A percentile compares a stretch with the other conserved stretches of the same genome.
These are phyloP conservation scores for Hippopotamyrus pictus DNA, from an alignment of 2,797 vertebrate genomes.

Conservation along the genomic window DNA sequence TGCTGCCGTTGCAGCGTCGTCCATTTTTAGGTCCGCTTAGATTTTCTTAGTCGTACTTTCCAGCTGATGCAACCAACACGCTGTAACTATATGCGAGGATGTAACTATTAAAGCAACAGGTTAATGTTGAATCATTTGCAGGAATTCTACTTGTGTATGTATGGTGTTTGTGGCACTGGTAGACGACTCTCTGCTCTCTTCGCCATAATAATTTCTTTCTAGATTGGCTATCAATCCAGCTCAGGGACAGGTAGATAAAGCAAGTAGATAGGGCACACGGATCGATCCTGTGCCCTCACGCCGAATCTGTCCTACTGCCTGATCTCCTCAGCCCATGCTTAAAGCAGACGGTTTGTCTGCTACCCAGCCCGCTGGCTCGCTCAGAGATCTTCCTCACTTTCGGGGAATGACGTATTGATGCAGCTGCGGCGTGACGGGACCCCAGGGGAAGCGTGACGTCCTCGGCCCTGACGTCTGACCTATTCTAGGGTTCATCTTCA, in stretches of 20 bases:
- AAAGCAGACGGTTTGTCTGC: not conserved
- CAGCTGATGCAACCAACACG: not conserved
- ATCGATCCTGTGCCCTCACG: not conserved
- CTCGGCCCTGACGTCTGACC: conserved; percentile 22
- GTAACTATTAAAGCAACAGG: not conserved
- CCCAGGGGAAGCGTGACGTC: not conserved
- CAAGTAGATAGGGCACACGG: not conserved
- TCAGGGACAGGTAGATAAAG: not conserved
- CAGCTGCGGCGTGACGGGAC: not conserved
- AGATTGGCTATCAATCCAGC: not conserved
- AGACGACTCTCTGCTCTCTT: not conserved
- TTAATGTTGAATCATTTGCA: not conserved
- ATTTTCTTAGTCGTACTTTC: not conserved
- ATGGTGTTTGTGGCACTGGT: not conserved
- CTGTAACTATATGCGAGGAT: not conserved
- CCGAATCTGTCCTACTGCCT: not conserved
- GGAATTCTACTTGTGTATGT: not conserved
- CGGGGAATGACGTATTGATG: not conserved
- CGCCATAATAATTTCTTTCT: not conserved
- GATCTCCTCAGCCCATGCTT: not conserved
- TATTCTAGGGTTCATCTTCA: conserved; percentile 84
- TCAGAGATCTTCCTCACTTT: not conserved
- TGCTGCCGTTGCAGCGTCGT: not conserved
- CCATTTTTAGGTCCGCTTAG: not conserved
- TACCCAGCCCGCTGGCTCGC: not conserved